Evolutionary conservation across 2,888 invertebrate species (phyloP).

Genomic region (Leucoptera coffeella): DNA sequence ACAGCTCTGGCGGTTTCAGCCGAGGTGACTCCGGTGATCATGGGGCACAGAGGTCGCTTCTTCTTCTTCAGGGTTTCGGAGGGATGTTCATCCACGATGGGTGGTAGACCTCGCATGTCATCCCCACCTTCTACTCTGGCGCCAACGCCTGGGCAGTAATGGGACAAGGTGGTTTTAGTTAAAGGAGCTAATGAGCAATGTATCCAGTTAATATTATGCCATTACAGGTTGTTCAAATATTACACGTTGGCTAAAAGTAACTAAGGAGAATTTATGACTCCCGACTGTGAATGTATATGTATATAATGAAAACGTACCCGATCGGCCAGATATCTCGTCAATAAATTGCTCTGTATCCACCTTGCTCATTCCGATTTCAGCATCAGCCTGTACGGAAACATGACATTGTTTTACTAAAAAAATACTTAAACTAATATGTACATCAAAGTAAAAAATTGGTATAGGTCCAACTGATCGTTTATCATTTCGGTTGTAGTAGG

Average conservation of each 20-base stretch:
- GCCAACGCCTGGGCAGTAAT: constrained; percentile 54
- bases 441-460: no score
- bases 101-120: constrained; percentile 62
- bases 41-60: constrained; percentile 47
- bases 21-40: constrained; percentile 67
- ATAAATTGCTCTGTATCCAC: constrained; percentile 55
- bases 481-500: no score
- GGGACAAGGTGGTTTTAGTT: no score
- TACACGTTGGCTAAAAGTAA: no score
- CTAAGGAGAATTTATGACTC: no score
- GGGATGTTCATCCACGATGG: constrained; percentile 58
- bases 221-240: no score
- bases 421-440: no score
- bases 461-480: no score
- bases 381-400: constrained; percentile 62
- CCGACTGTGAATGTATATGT: no score
- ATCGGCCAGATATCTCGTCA: constrained; percentile 54
- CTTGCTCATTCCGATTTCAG: constrained; percentile 48
- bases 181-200: no score
- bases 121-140: constrained; percentile 63
- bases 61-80: constrained; percentile 52
- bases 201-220: no score
- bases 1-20: constrained; percentile 65
- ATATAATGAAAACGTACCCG: constrained; percentile 14
- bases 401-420: no score